Conservation (phyloP, 2,888 invertebrate species). For the Arrhopalites spinosus region DNA sequence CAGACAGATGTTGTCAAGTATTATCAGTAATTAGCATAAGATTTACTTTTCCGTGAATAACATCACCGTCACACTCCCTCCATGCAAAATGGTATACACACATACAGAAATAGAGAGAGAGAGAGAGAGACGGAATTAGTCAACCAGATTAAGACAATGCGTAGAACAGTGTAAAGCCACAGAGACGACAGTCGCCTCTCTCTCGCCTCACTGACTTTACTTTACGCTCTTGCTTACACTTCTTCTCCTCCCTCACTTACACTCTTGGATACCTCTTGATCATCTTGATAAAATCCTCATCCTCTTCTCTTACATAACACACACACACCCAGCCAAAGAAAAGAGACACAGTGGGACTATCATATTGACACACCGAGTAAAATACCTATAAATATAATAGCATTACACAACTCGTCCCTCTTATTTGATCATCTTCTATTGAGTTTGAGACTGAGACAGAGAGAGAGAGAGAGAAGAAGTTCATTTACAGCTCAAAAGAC, state of each 20-base stretch:
- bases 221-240: conserved; percentile 7
- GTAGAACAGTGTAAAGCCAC: conserved; percentile 34
- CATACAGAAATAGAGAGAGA: not conserved
- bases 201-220: conserved; percentile 28
- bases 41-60: conserved; percentile 56
- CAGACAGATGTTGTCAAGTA: conserved; percentile 57
- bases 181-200: conserved; percentile 26
- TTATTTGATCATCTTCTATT: too few species aligned
- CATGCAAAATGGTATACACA: not conserved
- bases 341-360: too few species aligned
- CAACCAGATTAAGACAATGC: conserved; percentile 50
- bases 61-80: conserved; percentile 29
- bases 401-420: too few species aligned
- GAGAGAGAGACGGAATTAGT: conserved; percentile 38
- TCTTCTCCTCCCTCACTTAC: not conserved
- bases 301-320: not conserved
- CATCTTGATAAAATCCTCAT: conserved; percentile 25
- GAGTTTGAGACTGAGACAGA: too few species aligned
- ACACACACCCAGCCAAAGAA: too few species aligned
- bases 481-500: too few species aligned
- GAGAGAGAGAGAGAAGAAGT: too few species aligned
- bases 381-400: too few species aligned
- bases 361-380: too few species aligned
- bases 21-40: conserved; percentile 57
- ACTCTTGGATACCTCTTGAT: conserved; percentile 8